Conservation (phyloP, 1,140 invertebrate genomes). For the Halotydeus destructor region DNA sequence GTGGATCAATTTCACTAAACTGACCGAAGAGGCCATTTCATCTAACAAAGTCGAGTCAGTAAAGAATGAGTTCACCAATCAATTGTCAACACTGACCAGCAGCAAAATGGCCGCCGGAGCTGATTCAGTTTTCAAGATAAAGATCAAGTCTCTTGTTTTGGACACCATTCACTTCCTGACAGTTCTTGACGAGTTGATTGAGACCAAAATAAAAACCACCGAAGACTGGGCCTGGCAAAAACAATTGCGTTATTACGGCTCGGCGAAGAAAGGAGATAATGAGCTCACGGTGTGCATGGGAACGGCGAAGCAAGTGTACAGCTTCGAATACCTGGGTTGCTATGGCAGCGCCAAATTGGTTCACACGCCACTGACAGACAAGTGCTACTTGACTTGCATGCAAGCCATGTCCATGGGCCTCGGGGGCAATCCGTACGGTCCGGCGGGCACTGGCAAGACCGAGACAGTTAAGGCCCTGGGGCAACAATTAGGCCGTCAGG, state of each 20-base stretch:
- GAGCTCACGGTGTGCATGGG: conserved; percentile 37
- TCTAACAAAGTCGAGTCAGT: conserved; percentile 33
- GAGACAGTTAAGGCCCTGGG: conserved; percentile 91
- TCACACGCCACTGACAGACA: conserved; percentile 75
- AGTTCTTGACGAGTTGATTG: conserved; percentile 53
- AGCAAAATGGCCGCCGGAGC: conserved; percentile 17
- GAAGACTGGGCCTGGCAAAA: conserved; percentile 83
- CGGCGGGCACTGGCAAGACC: conserved; percentile 91
- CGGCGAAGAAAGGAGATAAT: conserved; percentile 28
- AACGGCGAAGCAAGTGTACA: conserved; percentile 77
- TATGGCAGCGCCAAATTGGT: conserved; percentile 63
- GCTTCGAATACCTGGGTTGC: conserved; percentile 84
- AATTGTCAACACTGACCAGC: conserved; percentile 1
- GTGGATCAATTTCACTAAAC: conserved; percentile 52
- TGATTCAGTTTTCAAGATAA: conserved; percentile 34
- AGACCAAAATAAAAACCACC: conserved; percentile 34
- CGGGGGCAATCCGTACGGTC: conserved; percentile 96
- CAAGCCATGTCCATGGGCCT: conserved; percentile 87
- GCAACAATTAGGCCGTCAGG: conserved; percentile 63
- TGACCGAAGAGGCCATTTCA: conserved; percentile 54
- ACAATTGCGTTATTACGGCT: conserved; percentile 53
- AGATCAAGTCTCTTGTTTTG: conserved; percentile 59
- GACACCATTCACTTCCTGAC: conserved; percentile 78
- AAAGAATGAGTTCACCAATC: conserved; percentile 15
- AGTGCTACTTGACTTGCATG: conserved; percentile 82